Percentiles rank a stretch among this genome's conserved stretches.
Evolutionary conservation across 23 tunicate genomes (phyloP).

Genomic region (Styela plicata): DNA sequence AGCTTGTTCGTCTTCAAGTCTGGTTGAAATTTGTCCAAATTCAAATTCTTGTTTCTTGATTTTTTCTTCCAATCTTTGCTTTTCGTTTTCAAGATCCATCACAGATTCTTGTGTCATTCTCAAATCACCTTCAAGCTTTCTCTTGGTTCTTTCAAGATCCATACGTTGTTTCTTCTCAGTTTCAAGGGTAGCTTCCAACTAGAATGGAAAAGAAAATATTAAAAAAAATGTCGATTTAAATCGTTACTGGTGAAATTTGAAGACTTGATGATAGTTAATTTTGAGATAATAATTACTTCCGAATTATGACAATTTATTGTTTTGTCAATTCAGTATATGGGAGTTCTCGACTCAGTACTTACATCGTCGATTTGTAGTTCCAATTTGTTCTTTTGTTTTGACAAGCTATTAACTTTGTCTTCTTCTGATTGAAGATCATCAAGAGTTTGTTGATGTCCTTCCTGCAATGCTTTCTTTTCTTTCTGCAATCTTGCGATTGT

Average conservation of each 20-base stretch:
- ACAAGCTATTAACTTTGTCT: constrained; percentile 89
- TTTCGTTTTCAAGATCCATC: constrained; percentile 89
- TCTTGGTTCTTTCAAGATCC: constrained; percentile 82
- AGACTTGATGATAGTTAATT: no score
- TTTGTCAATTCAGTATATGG: no score
- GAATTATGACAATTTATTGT: no score
- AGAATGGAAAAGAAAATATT: not conserved
- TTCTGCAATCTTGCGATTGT: constrained; percentile 86
- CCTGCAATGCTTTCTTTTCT: constrained; percentile 93
- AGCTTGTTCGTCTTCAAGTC: constrained; percentile 96
- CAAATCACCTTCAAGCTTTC: constrained; percentile 90
- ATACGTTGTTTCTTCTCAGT: constrained; percentile 90
- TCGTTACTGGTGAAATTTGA: no score
- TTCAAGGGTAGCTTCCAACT: constrained; percentile 88
- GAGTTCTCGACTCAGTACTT: no score
- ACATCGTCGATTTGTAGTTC: constrained; percentile 98
- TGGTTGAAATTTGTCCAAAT: constrained; percentile 69
- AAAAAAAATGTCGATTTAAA: no score
- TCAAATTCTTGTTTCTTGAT: constrained; percentile 94
- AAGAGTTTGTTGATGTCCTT: constrained; percentile 95
- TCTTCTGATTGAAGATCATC: constrained; percentile 97
- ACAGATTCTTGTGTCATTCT: constrained; percentile 81
- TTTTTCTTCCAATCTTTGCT: constrained; percentile 85
- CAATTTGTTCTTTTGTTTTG: constrained; percentile 84
- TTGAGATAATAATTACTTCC: not conserved